Percentiles rank a stretch among this genome's conserved stretches.
These are phyloP conservation scores for Drepana arcuata DNA, from an alignment of 1,140 invertebrate genomes.

Conservation along the genomic window DNA sequence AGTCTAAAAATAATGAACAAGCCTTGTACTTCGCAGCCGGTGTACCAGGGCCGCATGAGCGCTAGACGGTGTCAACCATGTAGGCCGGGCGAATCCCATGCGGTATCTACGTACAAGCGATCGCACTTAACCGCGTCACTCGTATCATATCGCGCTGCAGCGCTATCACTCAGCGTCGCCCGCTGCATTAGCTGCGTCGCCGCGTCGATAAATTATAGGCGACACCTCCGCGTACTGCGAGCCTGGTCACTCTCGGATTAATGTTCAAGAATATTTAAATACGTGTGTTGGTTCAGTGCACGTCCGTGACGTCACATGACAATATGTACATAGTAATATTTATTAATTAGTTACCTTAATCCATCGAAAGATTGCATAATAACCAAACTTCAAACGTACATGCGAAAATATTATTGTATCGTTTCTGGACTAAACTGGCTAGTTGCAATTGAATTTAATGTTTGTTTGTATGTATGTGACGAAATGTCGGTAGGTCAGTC, in stretches of 20 bases:
- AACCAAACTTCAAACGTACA: too few species aligned
- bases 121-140: constrained; percentile 61
- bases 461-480: too few species aligned
- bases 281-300: too few species aligned
- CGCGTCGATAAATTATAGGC: constrained; percentile 52
- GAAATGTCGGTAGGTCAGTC: too few species aligned
- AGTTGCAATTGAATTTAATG: too few species aligned
- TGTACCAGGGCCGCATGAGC: constrained; percentile 32
- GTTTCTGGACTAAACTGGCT: too few species aligned
- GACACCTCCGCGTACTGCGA: constrained; percentile 40
- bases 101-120: constrained; percentile 60
- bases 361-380: too few species aligned
- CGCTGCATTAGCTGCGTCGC: constrained; percentile 62
- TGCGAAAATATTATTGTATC: too few species aligned
- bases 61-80: too few species aligned
- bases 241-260: constrained; percentile 36
- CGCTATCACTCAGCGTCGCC: constrained; percentile 60
- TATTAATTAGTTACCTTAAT: too few species aligned
- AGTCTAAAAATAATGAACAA: constrained; percentile 40
- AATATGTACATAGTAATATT: too few species aligned
- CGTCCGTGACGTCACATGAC: too few species aligned
- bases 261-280: constrained; percentile 20
- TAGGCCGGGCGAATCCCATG: constrained; percentile 27
- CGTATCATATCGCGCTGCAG: constrained; percentile 50
- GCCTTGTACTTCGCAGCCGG: constrained; percentile 15